These are phyloP conservation scores for Megathymus violae DNA, from an alignment of 1,140 invertebrate genomes.

Conservation along the genomic window DNA sequence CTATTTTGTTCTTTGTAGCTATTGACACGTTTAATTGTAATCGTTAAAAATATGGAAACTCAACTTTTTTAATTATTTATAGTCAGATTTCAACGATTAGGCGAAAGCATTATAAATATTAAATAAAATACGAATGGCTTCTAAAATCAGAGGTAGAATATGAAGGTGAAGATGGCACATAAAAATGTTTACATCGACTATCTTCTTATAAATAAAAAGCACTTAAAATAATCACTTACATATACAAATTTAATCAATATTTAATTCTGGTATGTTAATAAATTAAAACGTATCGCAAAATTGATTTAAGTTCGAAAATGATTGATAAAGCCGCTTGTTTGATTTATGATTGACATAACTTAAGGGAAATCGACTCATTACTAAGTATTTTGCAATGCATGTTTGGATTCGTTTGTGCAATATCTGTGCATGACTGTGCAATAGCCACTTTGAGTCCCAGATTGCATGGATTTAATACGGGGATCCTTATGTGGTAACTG, in stretches of 20 bases:
- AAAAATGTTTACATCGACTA: too few relatives aligned
- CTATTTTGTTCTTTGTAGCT: too few relatives aligned
- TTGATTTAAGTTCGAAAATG: slow-evolving; percentile 3
- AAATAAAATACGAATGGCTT: too few relatives aligned
- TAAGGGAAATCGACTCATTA: slow-evolving; percentile 25
- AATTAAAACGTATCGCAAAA: slow-evolving; percentile 15
- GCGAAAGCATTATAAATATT: too few relatives aligned
- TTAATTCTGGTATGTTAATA: neutral
- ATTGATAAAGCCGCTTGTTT: slow-evolving; percentile 25
- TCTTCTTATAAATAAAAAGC: too few relatives aligned
- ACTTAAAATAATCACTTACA: neutral
- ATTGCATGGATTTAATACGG: slow-evolving; percentile 15
- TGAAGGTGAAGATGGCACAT: too few relatives aligned
- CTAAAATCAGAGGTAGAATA: too few relatives aligned
- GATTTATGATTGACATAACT: slow-evolving; percentile 27
- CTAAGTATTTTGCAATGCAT: slow-evolving; percentile 27
- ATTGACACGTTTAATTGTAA: too few relatives aligned
- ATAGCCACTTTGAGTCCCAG: neutral
- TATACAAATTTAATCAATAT: neutral
- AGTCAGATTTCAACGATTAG: too few relatives aligned
- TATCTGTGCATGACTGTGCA: slow-evolving; percentile 23
- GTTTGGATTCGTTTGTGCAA: slow-evolving; percentile 3
- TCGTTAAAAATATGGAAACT: too few relatives aligned
- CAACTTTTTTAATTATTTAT: too few relatives aligned
- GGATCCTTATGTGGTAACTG: slow-evolving; percentile 13